These are phyloP conservation scores for Pollenia griseotomentosa DNA, from an alignment of 2,888 invertebrate species.

Conservation along the genomic window DNA sequence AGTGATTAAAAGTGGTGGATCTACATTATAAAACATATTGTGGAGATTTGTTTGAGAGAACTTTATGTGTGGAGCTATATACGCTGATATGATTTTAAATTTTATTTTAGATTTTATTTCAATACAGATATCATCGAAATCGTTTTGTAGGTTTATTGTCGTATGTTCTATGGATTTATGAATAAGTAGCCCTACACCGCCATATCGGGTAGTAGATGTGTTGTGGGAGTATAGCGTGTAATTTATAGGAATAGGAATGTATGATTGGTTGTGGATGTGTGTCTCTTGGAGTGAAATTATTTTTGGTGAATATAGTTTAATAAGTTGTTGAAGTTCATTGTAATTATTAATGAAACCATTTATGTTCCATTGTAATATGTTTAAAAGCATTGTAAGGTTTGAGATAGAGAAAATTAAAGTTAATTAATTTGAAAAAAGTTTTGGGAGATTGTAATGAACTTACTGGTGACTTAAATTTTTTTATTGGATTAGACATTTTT, in stretches of 20 bases:
- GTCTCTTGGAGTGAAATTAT: too few species aligned
- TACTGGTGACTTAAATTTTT: not conserved
- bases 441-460: not conserved
- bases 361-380: too few species aligned
- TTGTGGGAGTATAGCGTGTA: too few species aligned
- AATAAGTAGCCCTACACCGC: conserved; percentile 39
- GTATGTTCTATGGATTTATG: conserved; percentile 61
- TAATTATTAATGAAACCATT: too few species aligned
- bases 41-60: conserved; percentile 15
- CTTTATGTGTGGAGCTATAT: conserved; percentile 33
- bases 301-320: too few species aligned
- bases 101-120: conserved; percentile 48
- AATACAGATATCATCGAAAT: conserved; percentile 24
- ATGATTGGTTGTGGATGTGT: too few species aligned
- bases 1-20: not conserved
- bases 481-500: conserved; percentile 8
- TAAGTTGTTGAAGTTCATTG: too few species aligned
- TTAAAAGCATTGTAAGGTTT: too few species aligned
- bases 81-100: conserved; percentile 40
- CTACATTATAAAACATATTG: not conserved
- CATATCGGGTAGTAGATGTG: too few species aligned
- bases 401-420: too few species aligned
- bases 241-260: too few species aligned
- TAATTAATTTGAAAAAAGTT: too few species aligned
- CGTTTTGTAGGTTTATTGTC: not conserved